phyloP scores from a whole-genome alignment of 2,797 vertebrate species.

The Microchirus variegatus region DNA sequence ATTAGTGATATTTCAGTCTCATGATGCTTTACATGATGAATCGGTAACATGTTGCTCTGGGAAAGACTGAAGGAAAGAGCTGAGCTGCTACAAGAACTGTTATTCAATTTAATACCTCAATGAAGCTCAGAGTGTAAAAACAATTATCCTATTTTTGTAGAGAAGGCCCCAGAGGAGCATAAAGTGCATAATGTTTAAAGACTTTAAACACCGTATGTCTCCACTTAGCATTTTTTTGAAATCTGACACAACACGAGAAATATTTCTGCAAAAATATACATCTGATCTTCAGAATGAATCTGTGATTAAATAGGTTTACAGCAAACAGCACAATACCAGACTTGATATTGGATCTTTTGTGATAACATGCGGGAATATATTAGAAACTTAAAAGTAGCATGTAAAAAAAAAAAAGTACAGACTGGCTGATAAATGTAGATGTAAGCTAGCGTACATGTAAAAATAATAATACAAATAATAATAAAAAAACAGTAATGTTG shows the following conservation, averaged over 20 bases:
- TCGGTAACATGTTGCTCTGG: conserved; percentile 33
- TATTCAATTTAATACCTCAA: conserved; percentile 28
- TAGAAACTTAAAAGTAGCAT: conserved; percentile 61
- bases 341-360: conserved; percentile 47
- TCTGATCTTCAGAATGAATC: conserved; percentile 65
- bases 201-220: conserved; percentile 27
- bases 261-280: conserved; percentile 77
- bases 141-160: conserved; percentile 31
- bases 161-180: conserved; percentile 10
- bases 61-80: conserved; percentile 35
- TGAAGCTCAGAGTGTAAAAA: conserved; percentile 29
- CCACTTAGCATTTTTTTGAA: conserved; percentile 68
- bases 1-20: conserved; percentile 30
- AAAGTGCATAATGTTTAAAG: conserved; percentile 37
- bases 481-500: conserved; percentile 34
- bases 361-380: conserved; percentile 74
- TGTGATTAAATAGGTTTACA: conserved; percentile 74
- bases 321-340: conserved; percentile 58
- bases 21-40: conserved; percentile 36
- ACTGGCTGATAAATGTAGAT: conserved; percentile 40
- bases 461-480: too few relatives aligned
- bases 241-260: conserved; percentile 61
- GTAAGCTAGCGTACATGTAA: conserved; percentile 41
- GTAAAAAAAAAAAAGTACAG: conserved; percentile 17
- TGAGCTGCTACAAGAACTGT: conserved; percentile 25